Evolutionary conservation across 2,797 vertebrate genomes (phyloP).

Genomic region (Sebastes minor): DNA sequence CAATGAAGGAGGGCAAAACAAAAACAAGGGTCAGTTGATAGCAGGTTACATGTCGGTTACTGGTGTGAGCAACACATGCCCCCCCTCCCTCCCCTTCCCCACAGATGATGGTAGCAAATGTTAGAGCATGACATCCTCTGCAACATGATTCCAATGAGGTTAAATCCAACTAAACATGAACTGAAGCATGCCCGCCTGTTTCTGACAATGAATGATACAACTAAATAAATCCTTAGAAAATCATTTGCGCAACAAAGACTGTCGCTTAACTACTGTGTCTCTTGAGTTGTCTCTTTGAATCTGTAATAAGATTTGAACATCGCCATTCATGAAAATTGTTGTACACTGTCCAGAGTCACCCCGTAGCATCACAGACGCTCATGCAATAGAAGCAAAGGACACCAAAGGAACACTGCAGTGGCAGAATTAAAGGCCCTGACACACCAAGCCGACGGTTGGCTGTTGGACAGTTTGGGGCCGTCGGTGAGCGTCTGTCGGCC

Average conservation of each 20-base stretch:
- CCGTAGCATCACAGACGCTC: slow-evolving; percentile 59
- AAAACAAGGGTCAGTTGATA: slow-evolving; percentile 20
- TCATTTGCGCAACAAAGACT: not conserved
- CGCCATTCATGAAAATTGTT: not conserved
- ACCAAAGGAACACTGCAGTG: slow-evolving; percentile 50
- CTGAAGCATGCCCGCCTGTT: slow-evolving; percentile 54
- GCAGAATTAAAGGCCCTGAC: not conserved
- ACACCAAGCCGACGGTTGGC: too few relatives aligned
- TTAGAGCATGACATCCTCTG: slow-evolving; percentile 49
- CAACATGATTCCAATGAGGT: slow-evolving; percentile 49
- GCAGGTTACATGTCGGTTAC: not conserved
- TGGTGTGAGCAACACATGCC: slow-evolving; percentile 45
- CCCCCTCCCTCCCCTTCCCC: not conserved
- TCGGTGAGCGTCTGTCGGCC: too few relatives aligned
- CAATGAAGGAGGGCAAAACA: not conserved
- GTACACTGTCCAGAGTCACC: not conserved
- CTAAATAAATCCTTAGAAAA: not conserved
- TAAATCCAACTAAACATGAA: slow-evolving; percentile 39
- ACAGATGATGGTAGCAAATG: slow-evolving; percentile 33
- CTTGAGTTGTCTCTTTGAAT: not conserved
- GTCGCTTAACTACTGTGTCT: not conserved
- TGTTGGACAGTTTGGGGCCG: too few relatives aligned
- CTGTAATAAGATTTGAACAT: not conserved
- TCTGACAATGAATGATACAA: not conserved
- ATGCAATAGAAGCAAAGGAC: slow-evolving; percentile 73